Conservation (phyloP, 2,888 invertebrate genomes). For the Glyphotaelius pellucidus region DNA sequence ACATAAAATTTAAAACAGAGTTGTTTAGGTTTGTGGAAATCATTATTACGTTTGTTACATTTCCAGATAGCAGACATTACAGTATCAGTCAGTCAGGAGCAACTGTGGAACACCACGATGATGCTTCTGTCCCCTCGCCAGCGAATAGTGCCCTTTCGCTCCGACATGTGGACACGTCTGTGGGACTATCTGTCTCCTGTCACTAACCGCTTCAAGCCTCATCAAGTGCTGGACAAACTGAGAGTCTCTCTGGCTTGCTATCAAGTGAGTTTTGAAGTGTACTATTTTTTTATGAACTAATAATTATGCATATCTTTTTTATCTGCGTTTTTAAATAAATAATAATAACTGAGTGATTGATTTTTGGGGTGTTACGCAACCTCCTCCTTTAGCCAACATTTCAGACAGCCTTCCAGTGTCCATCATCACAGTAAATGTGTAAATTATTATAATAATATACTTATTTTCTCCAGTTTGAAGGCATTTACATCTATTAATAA, state of each 20-base stretch:
- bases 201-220: conserved; percentile 81
- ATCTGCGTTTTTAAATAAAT: no score
- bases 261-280: conserved; percentile 75
- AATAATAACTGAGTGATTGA: no score
- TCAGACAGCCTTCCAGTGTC: no score
- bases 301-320: not conserved
- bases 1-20: no score
- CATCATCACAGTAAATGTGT: no score
- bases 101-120: conserved; percentile 88
- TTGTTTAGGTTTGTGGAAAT: not conserved
- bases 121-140: conserved; percentile 91
- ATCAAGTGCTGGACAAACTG: conserved; percentile 86
- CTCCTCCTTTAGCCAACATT: no score
- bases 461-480: not conserved
- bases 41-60: not conserved
- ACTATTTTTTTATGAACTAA: no score
- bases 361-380: no score
- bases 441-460: not conserved
- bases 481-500: not conserved
- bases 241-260: conserved; percentile 89
- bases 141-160: conserved; percentile 87
- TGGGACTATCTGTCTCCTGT: conserved; percentile 85
- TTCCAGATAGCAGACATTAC: conserved; percentile 74
- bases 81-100: conserved; percentile 85
- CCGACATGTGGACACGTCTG: conserved; percentile 89